Percentiles rank a stretch among this genome's conserved stretches.
phyloP scores from a whole-genome alignment of 2,888 invertebrate genomes.

The Synergus itoensis region DNA sequence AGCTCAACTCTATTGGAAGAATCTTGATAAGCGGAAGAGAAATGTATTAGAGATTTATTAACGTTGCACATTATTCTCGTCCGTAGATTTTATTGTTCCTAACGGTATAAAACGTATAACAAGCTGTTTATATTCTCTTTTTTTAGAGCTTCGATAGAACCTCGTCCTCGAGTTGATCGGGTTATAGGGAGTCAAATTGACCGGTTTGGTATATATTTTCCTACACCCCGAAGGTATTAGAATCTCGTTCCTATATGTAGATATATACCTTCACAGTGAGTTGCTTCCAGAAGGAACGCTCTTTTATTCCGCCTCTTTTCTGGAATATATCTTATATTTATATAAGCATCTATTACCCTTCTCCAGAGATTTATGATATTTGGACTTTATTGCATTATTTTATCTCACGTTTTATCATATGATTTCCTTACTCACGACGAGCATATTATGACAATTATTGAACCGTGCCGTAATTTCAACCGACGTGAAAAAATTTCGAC shows the following conservation, averaged over 20 bases:
- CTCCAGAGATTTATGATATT: background rate
- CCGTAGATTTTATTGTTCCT: background rate
- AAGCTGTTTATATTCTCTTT: background rate
- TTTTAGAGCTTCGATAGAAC: background rate
- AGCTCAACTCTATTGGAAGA: conserved; percentile 2
- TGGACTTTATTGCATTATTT: background rate
- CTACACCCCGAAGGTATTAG: conserved; percentile 13
- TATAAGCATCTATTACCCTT: background rate
- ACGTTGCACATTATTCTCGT: background rate
- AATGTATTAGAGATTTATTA: conserved; percentile 28
- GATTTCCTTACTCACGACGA: background rate
- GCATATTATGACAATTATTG: background rate
- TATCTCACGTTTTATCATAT: background rate
- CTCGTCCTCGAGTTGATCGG: conserved; percentile 3
- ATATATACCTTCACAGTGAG: background rate
- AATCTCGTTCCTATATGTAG: background rate
- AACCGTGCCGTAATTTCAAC: background rate
- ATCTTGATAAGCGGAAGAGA: conserved; percentile 16
- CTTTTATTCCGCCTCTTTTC: background rate
- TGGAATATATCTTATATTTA: background rate
- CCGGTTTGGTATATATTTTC: background rate
- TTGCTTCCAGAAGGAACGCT: background rate
- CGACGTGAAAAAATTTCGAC: too few relatives aligned
- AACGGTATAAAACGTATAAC: background rate
- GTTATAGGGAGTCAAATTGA: background rate